Conservation (phyloP, 92 coral and sea anemone genomes). For the Anthopleura xanthogrammica region DNA sequence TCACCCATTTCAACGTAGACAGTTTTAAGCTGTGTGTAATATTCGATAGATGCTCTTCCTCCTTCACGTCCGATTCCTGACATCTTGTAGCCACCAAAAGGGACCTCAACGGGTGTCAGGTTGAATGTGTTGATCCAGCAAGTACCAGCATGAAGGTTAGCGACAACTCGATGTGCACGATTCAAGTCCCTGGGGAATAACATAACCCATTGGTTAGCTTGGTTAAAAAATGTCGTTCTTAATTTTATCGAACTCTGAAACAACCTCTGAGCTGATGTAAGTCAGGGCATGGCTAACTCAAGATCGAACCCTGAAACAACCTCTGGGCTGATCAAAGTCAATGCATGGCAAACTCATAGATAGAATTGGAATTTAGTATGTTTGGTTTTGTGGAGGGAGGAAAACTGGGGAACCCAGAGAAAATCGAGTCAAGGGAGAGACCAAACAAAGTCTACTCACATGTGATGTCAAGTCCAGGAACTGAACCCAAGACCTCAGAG, state of each 20-base stretch:
- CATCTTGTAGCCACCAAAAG: slow-evolving; percentile 95
- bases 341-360: no score
- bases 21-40: slow-evolving; percentile 90
- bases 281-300: no score
- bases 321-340: no score
- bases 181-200: slow-evolving; percentile 60
- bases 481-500: no score
- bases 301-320: neutral
- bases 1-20: slow-evolving; percentile 94
- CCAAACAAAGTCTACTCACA: no score
- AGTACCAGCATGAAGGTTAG: slow-evolving; percentile 85
- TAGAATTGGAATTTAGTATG: no score
- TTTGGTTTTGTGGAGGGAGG: no score
- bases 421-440: no score
- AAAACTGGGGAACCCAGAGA: no score
- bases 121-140: slow-evolving; percentile 90
- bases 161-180: slow-evolving; percentile 85
- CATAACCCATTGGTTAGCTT: neutral
- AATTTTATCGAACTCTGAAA: neutral
- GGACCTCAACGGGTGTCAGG: slow-evolving; percentile 82
- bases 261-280: no score
- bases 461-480: no score
- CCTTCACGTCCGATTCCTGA: slow-evolving; percentile 97
- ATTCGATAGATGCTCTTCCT: slow-evolving; percentile 71
- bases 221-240: neutral